phyloP scores from a whole-genome alignment of 1,140 invertebrate species.

The Apis laboriosa region DNA sequence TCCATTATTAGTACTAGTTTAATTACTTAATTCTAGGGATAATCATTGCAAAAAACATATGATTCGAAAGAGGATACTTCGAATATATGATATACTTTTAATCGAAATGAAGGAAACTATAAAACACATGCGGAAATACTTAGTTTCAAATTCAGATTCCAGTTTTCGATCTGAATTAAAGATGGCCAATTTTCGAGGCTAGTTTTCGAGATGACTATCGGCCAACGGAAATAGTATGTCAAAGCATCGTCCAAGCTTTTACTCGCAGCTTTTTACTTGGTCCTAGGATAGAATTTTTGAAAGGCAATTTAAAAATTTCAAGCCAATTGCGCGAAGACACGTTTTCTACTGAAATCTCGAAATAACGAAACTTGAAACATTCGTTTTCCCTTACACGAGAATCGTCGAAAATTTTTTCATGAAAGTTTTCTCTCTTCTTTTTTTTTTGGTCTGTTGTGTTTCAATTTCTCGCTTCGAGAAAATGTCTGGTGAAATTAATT shows the following conservation, averaged over 20 bases:
- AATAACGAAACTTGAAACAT: conserved; percentile 20
- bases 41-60: no score
- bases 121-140: no score
- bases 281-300: neutral
- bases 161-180: neutral
- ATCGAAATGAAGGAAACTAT: no score
- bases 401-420: neutral
- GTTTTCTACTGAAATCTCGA: neutral
- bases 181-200: neutral
- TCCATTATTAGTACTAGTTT: no score
- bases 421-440: neutral
- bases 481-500: conserved; percentile 11
- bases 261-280: neutral
- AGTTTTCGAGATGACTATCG: neutral
- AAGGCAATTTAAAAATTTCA: neutral
- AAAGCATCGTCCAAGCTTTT: neutral
- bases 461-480: no score
- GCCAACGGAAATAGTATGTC: neutral
- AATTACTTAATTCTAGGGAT: no score
- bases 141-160: neutral
- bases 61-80: no score
- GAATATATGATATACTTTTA: no score
- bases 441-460: neutral
- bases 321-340: neutral
- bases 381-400: neutral